These are phyloP conservation scores for Rhabdomys dilectus DNA, from an alignment of 2,113 vertebrate genomes.

Conservation along the genomic window DNA sequence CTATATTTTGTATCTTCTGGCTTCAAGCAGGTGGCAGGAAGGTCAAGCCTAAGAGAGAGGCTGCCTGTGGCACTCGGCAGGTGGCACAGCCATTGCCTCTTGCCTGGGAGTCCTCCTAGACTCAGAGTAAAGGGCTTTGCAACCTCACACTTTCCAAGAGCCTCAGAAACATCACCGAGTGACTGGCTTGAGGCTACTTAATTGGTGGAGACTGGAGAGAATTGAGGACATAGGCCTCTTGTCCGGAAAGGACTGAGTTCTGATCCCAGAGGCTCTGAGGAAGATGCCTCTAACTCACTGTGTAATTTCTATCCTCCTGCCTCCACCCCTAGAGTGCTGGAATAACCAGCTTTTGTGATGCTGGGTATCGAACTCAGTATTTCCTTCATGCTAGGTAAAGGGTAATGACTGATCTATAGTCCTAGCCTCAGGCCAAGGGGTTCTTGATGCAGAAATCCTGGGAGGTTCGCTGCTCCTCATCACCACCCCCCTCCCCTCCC, in stretches of 20 bases:
- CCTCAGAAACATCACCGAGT: not conserved
- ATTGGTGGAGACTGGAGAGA: not conserved
- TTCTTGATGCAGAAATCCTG: not conserved
- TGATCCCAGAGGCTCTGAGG: not conserved
- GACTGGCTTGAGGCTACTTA: not conserved
- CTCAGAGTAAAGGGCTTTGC: rapidly evolving
- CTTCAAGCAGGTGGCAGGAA: constrained; percentile 9
- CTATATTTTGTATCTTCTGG: constrained; percentile 31
- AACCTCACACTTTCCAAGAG: not conserved
- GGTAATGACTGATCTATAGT: too few species aligned
- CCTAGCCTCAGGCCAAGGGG: not conserved
- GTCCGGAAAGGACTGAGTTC: rapidly evolving
- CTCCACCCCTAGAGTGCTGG: not conserved
- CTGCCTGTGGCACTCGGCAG: not conserved
- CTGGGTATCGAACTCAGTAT: not conserved
- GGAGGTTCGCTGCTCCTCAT: not conserved
- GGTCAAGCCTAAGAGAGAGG: not conserved
- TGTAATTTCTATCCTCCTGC: not conserved
- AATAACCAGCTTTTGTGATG: too few species aligned
- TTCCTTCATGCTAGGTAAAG: not conserved
- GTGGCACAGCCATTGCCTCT: not conserved
- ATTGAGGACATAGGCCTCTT: rapidly evolving
- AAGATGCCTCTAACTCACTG: not conserved
- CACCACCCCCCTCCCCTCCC: rapidly evolving
- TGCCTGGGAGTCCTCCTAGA: not conserved